A percentile compares a stretch with the other conserved stretches of the same genome.
phyloP scores from a whole-genome alignment of 2,797 vertebrate genomes.

The Argyrosomus regius region DNA sequence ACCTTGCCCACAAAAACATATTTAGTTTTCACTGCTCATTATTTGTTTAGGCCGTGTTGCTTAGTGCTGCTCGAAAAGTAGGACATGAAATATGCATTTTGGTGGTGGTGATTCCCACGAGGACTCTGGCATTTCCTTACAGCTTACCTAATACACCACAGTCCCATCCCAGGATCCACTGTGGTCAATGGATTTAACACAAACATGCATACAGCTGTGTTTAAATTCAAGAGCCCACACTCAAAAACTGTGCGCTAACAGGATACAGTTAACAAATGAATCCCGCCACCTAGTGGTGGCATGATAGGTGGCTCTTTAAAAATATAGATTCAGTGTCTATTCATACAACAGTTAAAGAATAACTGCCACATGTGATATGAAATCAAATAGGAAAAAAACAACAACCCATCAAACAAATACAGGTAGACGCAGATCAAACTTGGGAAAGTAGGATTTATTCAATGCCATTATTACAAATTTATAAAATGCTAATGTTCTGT shows the following conservation, averaged over 20 bases:
- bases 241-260: neutral
- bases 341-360: neutral
- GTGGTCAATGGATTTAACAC: conserved; percentile 77
- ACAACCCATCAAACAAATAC: neutral
- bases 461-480: conserved; percentile 82
- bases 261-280: neutral
- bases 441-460: conserved; percentile 85
- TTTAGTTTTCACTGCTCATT: conserved; percentile 12
- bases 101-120: conserved; percentile 65
- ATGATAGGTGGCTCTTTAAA: neutral
- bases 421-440: conserved; percentile 26
- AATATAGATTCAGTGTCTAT: neutral
- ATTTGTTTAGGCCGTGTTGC: conserved; percentile 57
- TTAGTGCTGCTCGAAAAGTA: conserved; percentile 35
- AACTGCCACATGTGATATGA: neutral
- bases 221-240: conserved; percentile 48
- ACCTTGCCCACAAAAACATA: neutral
- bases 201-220: conserved; percentile 64
- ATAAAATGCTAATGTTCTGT: conserved; percentile 80
- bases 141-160: conserved; percentile 64
- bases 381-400: neutral
- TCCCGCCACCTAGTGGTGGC: conserved; percentile 66
- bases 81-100: conserved; percentile 55
- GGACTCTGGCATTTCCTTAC: conserved; percentile 78
- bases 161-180: conserved; percentile 54